These are phyloP conservation scores for Ylistrum balloti DNA, from an alignment of 1,140 invertebrate species.

Conservation along the genomic window DNA sequence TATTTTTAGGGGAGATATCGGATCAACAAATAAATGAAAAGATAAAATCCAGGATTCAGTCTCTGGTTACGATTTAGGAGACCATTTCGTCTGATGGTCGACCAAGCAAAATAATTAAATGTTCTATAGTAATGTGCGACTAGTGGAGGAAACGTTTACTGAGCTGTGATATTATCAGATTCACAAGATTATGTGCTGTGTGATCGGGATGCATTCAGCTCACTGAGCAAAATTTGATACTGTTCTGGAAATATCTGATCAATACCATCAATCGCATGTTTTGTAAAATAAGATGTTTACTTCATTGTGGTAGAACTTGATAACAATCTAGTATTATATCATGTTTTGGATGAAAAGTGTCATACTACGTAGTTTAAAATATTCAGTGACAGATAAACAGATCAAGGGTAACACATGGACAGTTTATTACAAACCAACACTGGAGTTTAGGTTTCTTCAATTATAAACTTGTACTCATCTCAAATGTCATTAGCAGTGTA, in stretches of 20 bases:
- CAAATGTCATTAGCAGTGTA: too few species aligned
- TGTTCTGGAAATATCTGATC: neutral
- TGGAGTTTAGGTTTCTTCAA: too few species aligned
- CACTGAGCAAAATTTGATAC: neutral
- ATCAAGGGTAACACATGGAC: too few species aligned
- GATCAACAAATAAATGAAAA: neutral
- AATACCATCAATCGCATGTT: neutral
- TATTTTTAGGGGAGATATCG: conserved; percentile 2
- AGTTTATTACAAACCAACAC: too few species aligned
- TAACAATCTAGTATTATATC: neutral
- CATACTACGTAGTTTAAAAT: neutral
- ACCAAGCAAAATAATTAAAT: neutral
- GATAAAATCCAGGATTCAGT: neutral
- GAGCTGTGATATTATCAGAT: conserved; percentile 9
- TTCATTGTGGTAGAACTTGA: neutral
- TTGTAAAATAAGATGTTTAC: neutral
- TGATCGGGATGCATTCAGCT: neutral
- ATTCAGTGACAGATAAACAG: neutral
- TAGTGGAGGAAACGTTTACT: neutral
- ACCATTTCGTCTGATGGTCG: neutral
- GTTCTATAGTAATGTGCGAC: neutral
- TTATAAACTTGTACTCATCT: too few species aligned
- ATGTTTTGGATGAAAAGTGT: too few species aligned
- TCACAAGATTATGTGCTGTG: neutral
- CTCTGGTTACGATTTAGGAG: conserved; percentile 18